Base-by-base conservation (phyloP, 2,113 vertebrate species). In the Planiliza haematocheilus region DNA sequence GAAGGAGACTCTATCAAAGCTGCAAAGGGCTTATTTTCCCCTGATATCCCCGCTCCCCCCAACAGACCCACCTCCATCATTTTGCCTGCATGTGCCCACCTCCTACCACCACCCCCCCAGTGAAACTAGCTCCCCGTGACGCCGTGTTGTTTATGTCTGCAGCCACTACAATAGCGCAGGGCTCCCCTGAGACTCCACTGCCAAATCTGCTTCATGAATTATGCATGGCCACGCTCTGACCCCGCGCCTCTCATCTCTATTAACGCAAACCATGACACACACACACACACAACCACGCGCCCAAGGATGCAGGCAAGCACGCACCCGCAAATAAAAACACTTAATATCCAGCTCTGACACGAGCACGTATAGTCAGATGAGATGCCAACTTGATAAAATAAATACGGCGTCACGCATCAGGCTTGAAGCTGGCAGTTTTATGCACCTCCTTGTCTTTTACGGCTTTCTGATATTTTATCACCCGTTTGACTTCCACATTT, bases 181-280 rank as follows among this genome's bases (percentile, higher is more conserved):
- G 60, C 75, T 90, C 92, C 91, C 92, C 71, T 0, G 89, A 86
- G 92, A 91, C 82, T 82, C 86, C 91, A 82, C 88, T 81, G 82
- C 91, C 91, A 91, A 92, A 92, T 91, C 89, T 88, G 88, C 88
- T 46, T 87, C 87, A 93, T 93, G 91, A 88, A 91, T 93, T 87
- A 93, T 93, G 86, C 86, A 93, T 89, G 64, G 38, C 81, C 86
- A 89, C 50, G 68, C 80, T 83, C 90, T 92, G 91, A 92, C 90
- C 92, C 90, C 38, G 77, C 4, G 68, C 85, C 88, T 91, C 91
- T 92, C 89, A 89, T 92, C 91, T 92, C 92, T 92, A 92, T 91
- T 92, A 93, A 91, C 89, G 59, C 87, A 60, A 86, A 70, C 79
- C 89, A 30, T 88, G 88, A 83, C 88, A 66, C 48, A 46, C 43